phyloP scores from a whole-genome alignment of 2,888 invertebrate species.

The Miltochrista miniata region DNA sequence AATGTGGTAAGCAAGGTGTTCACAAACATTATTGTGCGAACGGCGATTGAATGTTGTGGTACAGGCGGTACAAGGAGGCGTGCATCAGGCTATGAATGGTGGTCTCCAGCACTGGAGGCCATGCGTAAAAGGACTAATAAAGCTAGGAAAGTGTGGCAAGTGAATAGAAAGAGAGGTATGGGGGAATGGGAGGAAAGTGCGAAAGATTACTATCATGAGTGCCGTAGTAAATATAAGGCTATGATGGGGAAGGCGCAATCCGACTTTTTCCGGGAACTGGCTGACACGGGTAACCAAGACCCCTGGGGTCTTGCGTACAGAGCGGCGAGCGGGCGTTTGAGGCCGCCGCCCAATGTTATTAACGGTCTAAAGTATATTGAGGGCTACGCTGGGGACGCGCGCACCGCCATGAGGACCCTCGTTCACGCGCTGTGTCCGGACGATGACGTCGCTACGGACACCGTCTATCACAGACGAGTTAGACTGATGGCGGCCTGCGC shows the following conservation, averaged over 20 bases:
- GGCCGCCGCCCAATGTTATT: slow-evolving; percentile 24
- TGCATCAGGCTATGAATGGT: slow-evolving; percentile 15
- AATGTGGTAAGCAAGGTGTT: slow-evolving; percentile 6
- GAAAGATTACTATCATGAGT: background rate
- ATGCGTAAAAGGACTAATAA: background rate
- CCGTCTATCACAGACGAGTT: too few species aligned
- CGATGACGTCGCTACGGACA: too few species aligned
- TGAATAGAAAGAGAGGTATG: background rate
- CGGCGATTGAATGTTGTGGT: background rate
- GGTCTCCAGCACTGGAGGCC: slow-evolving; percentile 5
- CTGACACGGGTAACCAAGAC: slow-evolving; percentile 2
- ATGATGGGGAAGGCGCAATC: background rate
- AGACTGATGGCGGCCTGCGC: too few species aligned
- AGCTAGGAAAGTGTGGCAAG: slow-evolving; percentile 10
- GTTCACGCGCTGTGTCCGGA: too few species aligned
- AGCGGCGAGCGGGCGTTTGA: background rate
- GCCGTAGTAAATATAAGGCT: background rate
- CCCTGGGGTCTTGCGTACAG: slow-evolving; percentile 19
- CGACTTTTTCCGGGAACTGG: background rate
- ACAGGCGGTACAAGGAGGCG: background rate
- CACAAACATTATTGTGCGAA: slow-evolving; percentile 2
- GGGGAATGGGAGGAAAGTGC: background rate
- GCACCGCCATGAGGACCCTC: slow-evolving; percentile 12
- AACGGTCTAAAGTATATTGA: slow-evolving; percentile 11
- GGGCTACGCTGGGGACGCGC: slow-evolving; percentile 6